Conservation (phyloP, 2,888 invertebrate species). For the Stegophylla sp. region DNA sequence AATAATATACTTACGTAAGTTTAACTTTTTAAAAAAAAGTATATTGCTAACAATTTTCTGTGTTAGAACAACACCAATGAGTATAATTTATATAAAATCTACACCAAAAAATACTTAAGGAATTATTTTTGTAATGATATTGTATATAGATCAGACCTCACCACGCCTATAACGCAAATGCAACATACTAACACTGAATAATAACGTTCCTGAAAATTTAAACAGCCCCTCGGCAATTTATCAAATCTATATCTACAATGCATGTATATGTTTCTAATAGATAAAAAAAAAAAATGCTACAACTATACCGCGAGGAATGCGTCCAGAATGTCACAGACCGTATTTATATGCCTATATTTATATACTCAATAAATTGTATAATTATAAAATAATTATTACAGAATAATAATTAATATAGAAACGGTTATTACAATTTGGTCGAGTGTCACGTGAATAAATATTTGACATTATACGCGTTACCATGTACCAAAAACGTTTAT, state of each 20-base stretch:
- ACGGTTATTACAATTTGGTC: neutral
- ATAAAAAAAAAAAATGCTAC: too few relatives aligned
- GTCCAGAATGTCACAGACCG: too few relatives aligned
- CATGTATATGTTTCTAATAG: too few relatives aligned
- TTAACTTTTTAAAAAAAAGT: too few relatives aligned
- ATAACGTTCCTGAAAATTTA: neutral
- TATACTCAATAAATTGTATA: neutral
- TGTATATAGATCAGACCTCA: neutral
- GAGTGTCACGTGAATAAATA: neutral
- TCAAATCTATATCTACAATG: neutral
- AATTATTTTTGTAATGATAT: neutral
- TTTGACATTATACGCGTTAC: neutral
- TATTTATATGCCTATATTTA: too few relatives aligned
- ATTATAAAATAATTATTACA: neutral
- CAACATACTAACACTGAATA: neutral
- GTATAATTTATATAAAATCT: too few relatives aligned
- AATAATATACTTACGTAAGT: too few relatives aligned
- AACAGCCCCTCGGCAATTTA: neutral
- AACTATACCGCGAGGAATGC: too few relatives aligned
- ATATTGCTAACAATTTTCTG: too few relatives aligned
- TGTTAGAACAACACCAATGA: too few relatives aligned
- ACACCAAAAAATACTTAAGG: neutral
- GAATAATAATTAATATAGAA: neutral
- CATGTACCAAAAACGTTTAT: neutral
- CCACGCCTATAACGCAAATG: neutral